A percentile compares a stretch with the other conserved stretches of the same genome.
phyloP scores from a whole-genome alignment of 2,113 vertebrate species.

The Amphilophus citrinellus region DNA sequence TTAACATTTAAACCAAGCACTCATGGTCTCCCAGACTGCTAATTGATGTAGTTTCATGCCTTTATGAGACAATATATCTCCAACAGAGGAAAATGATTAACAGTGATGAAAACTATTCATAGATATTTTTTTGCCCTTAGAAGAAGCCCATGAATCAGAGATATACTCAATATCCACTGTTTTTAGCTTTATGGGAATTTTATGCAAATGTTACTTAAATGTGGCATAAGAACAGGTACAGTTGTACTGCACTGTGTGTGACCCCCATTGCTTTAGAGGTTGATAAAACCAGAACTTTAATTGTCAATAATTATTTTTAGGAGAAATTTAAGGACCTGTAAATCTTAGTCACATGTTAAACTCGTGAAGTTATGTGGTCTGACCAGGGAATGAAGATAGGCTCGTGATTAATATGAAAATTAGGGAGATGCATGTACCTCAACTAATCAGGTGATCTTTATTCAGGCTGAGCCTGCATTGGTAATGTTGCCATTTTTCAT shows the following conservation, averaged over 20 bases:
- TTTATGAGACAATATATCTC: conserved; percentile 97
- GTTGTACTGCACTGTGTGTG: neutral
- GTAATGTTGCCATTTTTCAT: conserved; percentile 99
- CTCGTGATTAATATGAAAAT: conserved; percentile 99
- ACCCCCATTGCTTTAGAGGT: conserved; percentile 36
- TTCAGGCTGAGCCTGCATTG: conserved; percentile 90
- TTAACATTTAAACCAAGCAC: conserved; percentile 93
- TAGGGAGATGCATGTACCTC: conserved; percentile 95
- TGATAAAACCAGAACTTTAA: conserved; percentile 79
- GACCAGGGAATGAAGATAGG: conserved; percentile 87
- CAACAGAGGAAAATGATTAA: conserved; percentile 91
- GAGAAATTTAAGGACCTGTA: conserved; percentile 85
- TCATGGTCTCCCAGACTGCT: conserved; percentile 86
- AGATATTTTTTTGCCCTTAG: conserved; percentile 53
- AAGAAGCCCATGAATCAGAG: conserved; percentile 48
- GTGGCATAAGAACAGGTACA: conserved; percentile 29
- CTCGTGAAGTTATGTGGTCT: conserved; percentile 84
- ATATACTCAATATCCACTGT: conserved; percentile 11
- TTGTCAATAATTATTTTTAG: conserved; percentile 86
- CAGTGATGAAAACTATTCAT: conserved; percentile 87
- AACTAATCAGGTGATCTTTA: conserved; percentile 98
- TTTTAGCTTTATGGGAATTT: conserved; percentile 43
- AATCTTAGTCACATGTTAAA: conserved; percentile 90
- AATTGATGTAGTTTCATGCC: conserved; percentile 90
- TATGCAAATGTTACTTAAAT: conserved; percentile 68